Evolutionary conservation across 2,113 vertebrate genomes (phyloP).

Genomic region (Erythrolamprus reginae): DNA sequence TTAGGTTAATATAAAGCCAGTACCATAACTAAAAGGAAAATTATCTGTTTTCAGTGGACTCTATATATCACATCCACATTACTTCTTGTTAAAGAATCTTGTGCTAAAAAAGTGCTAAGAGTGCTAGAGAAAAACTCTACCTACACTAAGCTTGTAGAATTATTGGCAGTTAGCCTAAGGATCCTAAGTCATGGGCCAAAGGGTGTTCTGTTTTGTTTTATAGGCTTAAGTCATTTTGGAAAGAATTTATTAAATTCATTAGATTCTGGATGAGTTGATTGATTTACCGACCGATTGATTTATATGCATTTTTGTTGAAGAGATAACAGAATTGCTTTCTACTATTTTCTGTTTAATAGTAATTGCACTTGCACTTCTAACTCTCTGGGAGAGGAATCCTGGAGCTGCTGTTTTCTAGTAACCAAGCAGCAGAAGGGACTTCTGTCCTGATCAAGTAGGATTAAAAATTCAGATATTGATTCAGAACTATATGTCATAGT

Average conservation of each 20-base stretch:
- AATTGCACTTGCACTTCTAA: background rate
- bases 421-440: conserved; percentile 30
- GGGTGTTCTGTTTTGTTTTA: background rate
- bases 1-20: background rate
- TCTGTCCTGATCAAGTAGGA: conserved; percentile 22
- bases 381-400: background rate
- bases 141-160: background rate
- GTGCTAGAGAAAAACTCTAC: background rate
- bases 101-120: background rate
- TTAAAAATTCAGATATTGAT: background rate
- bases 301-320: background rate
- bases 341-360: background rate
- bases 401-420: background rate
- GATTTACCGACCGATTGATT: no score
- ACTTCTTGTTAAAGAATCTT: background rate
- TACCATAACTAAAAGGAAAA: background rate
- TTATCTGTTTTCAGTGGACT: background rate
- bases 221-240: background rate
- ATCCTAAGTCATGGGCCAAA: no score
- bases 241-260: background rate
- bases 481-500: no score
- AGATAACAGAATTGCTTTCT: background rate
- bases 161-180: background rate
- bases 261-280: no score
- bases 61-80: background rate